phyloP scores from a whole-genome alignment of 2,113 vertebrate genomes.

The Eptesicus fuscus region DNA sequence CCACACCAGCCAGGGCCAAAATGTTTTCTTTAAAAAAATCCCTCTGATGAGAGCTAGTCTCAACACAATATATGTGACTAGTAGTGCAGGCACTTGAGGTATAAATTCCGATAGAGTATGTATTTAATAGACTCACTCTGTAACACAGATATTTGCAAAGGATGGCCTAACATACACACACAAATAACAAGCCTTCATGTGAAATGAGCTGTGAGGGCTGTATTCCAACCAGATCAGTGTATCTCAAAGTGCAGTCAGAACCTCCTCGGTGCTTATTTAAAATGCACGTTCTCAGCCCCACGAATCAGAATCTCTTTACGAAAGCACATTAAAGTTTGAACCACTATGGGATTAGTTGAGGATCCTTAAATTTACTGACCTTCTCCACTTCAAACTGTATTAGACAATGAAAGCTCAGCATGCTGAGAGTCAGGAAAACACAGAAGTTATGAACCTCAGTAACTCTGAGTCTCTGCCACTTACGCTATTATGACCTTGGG shows the following conservation, averaged over 20 bases:
- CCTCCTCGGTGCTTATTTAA: background rate
- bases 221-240: background rate
- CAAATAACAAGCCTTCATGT: background rate
- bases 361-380: background rate
- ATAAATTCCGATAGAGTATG: background rate
- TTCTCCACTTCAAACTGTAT: background rate
- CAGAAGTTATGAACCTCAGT: background rate
- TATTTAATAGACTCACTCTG: background rate
- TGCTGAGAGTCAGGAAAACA: background rate
- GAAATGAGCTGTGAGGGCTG: background rate
- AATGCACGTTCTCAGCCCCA: background rate
- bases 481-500: background rate
- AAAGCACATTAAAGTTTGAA: background rate
- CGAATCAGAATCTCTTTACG: background rate
- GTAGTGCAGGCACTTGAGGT: background rate
- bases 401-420: background rate
- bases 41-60: background rate
- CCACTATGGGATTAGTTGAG: background rate
- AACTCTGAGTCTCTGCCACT: background rate
- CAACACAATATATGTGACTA: slow-evolving; percentile 11
- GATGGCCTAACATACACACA: background rate
- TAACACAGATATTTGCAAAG: background rate
- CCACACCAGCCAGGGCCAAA: too few relatives aligned
- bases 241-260: background rate
- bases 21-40: background rate